These are phyloP conservation scores for Hippocampus kuda DNA, from an alignment of 2,797 vertebrate species.

Conservation along the genomic window DNA sequence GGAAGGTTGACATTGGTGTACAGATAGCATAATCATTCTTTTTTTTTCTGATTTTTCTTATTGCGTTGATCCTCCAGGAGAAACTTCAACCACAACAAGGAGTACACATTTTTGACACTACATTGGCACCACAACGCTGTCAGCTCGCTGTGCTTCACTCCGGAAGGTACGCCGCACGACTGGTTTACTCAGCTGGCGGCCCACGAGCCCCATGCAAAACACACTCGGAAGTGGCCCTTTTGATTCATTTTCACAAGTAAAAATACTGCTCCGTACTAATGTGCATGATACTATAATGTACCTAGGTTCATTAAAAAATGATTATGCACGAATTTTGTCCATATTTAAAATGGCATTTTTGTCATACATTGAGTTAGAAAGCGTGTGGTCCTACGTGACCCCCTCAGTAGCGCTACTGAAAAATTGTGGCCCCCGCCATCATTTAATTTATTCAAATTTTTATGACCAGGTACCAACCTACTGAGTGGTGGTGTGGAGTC, in stretches of 20 bases:
- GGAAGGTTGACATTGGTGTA: not conserved
- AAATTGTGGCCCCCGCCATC: too few relatives aligned
- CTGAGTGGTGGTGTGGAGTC: constrained; percentile 87
- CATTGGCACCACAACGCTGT: constrained; percentile 89
- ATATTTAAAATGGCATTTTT: too few relatives aligned
- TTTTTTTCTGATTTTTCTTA: not conserved
- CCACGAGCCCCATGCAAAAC: too few relatives aligned
- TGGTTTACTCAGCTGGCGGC: not conserved
- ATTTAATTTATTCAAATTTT: too few relatives aligned
- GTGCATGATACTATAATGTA: too few relatives aligned
- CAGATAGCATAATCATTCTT: not conserved
- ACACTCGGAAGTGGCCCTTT: too few relatives aligned
- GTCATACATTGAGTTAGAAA: too few relatives aligned
- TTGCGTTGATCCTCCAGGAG: constrained; percentile 63
- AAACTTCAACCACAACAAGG: constrained; percentile 77
- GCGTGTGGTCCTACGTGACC: too few relatives aligned
- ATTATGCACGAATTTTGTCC: not conserved
- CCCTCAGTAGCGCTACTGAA: too few relatives aligned
- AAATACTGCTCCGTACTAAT: too few relatives aligned
- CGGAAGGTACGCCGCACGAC: constrained; percentile 67
- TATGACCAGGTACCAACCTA: constrained; percentile 73
- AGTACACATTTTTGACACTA: constrained; percentile 78
- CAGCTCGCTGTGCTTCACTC: constrained; percentile 80
- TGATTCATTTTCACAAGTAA: too few relatives aligned
- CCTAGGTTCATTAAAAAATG: too few relatives aligned